Base-by-base conservation (phyloP, 1,140 invertebrate genomes). In the Drosophila sturtevanti region DNA sequence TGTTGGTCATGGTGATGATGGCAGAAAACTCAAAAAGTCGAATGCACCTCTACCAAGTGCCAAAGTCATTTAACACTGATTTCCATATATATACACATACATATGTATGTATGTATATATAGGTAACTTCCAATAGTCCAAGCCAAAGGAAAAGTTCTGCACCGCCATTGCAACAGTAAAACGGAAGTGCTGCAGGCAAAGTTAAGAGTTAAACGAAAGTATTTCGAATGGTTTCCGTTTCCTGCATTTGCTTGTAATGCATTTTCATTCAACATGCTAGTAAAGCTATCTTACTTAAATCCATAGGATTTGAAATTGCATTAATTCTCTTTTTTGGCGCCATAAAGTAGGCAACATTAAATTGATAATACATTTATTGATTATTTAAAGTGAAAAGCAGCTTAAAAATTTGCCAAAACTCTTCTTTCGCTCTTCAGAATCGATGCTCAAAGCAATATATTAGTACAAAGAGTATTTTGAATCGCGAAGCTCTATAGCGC, bases 161-260 rank as follows among this genome's bases (percentile, higher is more conserved):
- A 31, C 27, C 5, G 80, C 64, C 72, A 79, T 68, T 59, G 52
- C 44, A 61, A 48, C 34, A 37, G 48, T 52, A 38, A 34, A 37
- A 7, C 24, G 70, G 65, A 41, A 84, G 79, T 72, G 80, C 71
- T 61, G 60, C 63, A 67, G 38, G 11, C 14, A 6, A 41, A 51
- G 18, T 24, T 22, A 27, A 10, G 41, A 38, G 16, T 48, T 48
- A 48, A 48, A 48, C 41, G 41, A 48, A 48, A 48, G 56, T 78
- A 63, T 64, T 79, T 70, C 54, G 64, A 77, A 38, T 63, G 74
- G 68, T 73, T 77, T 80, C 69, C 66, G 68, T 79, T 84, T 84
- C 76, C 66, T 52, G 52, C 67, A 21, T 48, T 48, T 12, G 37
- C 18, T 14, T 38, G 61, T 51, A 72, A 74, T 63, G 70, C 69